Evolutionary conservation across 2,888 invertebrate genomes (phyloP).

Genomic region (Callimorpha dominula): DNA sequence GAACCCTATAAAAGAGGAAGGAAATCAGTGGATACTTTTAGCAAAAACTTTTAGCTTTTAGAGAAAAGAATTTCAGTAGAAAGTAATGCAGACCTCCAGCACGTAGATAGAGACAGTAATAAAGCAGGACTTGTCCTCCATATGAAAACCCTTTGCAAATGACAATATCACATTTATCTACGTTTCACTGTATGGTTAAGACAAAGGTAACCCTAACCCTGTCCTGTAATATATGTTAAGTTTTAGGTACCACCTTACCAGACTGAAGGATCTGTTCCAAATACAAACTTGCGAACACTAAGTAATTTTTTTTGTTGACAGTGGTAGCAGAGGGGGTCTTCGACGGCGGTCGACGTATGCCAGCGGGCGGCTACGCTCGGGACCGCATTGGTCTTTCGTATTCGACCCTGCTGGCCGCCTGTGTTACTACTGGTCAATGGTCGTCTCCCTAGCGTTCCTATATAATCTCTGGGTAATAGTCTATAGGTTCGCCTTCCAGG

Average conservation of each 20-base stretch:
- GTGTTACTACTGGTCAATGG: conserved; percentile 99
- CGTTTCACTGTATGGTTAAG: too few relatives aligned
- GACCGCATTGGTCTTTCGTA: conserved; percentile 97
- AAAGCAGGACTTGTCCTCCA: too few relatives aligned
- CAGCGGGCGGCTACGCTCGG: conserved; percentile 88
- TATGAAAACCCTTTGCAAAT: too few relatives aligned
- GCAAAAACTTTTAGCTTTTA: too few relatives aligned
- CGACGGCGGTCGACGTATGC: conserved; percentile 87
- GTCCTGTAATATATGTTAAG: too few relatives aligned
- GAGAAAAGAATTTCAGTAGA: too few relatives aligned
- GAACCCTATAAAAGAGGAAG: too few relatives aligned
- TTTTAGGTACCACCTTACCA: not conserved
- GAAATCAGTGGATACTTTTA: too few relatives aligned
- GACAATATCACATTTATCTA: too few relatives aligned
- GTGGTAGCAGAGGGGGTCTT: conserved; percentile 80
- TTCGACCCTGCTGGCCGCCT: conserved; percentile 99
- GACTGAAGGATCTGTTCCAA: not conserved
- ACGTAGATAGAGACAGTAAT: too few relatives aligned
- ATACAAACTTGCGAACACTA: not conserved
- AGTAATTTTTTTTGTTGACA: conserved; percentile 47
- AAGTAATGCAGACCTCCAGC: too few relatives aligned
- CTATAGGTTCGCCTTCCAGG: conserved; percentile 99
- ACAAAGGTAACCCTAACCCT: too few relatives aligned
- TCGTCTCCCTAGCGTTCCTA: conserved; percentile 97
- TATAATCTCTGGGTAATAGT: conserved; percentile 99